A percentile compares a stretch with the other conserved stretches of the same genome.
Evolutionary conservation across 1,140 invertebrate species (phyloP).

Genomic region (Melanaphis sacchari): DNA sequence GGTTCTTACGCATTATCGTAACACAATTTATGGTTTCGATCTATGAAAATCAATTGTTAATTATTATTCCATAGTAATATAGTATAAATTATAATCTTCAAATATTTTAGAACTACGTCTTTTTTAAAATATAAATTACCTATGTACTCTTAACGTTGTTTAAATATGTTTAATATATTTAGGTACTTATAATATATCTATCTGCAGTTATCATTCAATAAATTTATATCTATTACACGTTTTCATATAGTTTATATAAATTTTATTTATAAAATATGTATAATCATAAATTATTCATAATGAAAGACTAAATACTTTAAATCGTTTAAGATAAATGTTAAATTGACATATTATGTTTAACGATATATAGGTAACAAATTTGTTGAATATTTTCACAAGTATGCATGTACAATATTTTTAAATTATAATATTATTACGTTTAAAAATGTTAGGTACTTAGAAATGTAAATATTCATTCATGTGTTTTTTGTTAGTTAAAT

Average conservation of each 20-base stretch:
- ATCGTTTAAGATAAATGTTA: background rate
- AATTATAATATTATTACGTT: background rate
- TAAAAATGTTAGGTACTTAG: background rate
- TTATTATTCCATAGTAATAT: background rate
- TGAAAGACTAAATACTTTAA: background rate
- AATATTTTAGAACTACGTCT: background rate
- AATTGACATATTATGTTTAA: too few species aligned
- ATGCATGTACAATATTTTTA: background rate
- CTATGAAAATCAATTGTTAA: slow-evolving; percentile 61
- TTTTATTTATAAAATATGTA: background rate
- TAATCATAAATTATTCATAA: background rate
- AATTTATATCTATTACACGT: too few species aligned
- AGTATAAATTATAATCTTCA: background rate
- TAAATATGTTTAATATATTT: too few species aligned
- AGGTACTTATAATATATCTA: too few species aligned
- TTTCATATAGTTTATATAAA: background rate
- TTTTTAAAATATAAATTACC: too few species aligned
- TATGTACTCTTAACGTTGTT: too few species aligned
- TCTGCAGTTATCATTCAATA: too few species aligned
- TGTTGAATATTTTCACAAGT: background rate
- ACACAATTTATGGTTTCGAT: slow-evolving; percentile 69
- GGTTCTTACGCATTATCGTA: slow-evolving; percentile 66
- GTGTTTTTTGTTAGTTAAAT: background rate
- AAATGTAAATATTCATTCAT: background rate
- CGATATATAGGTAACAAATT: background rate